Base-by-base conservation (phyloP, 2,888 invertebrate species). In the Platycnemis pennipes region DNA sequence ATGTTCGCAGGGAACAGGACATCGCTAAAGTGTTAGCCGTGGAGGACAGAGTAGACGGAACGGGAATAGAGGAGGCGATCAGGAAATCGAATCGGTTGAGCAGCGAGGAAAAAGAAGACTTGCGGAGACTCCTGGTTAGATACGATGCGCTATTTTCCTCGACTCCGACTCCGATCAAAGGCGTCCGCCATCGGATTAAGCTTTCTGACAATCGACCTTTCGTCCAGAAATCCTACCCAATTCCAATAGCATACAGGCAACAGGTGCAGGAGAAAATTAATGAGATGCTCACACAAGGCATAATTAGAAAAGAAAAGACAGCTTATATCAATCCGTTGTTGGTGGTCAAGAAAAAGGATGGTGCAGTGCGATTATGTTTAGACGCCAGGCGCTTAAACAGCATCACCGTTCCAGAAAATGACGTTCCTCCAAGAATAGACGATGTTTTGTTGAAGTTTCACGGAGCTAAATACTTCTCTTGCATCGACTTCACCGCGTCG, bases 301-400 rank as follows among this genome's bases (percentile, higher is more conserved):
- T 87, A 37, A 87, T 87, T 44, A 26, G 31, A 26, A 87, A 87
- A 26, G 42, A 8, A 87, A 31, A 31, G 8, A 87, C 44, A 37
- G 44, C 45, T 26, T 87, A 87, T 45, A 44, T 87, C 26, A 87
- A 87, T 44, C 87, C 87, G 16, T 45, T 87, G 7, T 37, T 87
- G 87, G 87, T 87, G 8, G 87, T 87, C 7, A 87, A 44, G n/a
- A n/a, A 87, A 26, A 87, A 87, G 87, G 42, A 37, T 37, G 45
- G 87, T 45, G 44, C 7, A 4, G 19, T 87, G 13, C 42, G 87
- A 2, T 5, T 87, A 44, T 87, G 87, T 19, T 16, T 87, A n/a
- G n/a, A n/a, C n/a, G n/a, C n/a, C n/a, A n/a, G n/a, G n/a, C n/a
- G n/a, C n/a, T n/a, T 87, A 45, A 87, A 87, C 44, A 37, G 22